These are phyloP conservation scores for Emydoidea blandingii DNA, from an alignment of 2,797 vertebrate species.

Conservation along the genomic window DNA sequence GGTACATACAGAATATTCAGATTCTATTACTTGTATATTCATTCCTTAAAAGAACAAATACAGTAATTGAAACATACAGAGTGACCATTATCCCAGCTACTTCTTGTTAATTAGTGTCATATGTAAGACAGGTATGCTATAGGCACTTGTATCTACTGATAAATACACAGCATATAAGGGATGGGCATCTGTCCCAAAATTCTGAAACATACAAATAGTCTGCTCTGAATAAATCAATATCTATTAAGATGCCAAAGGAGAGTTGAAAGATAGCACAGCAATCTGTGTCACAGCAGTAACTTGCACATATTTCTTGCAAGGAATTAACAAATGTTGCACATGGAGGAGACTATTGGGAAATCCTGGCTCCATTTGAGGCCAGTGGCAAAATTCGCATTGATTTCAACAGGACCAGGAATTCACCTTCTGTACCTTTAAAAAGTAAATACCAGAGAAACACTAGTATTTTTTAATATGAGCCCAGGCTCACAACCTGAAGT, in stretches of 20 bases:
- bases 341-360: neutral
- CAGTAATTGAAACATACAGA: neutral
- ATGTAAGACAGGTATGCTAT: neutral
- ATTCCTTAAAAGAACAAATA: neutral
- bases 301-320: neutral
- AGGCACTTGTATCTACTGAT: neutral
- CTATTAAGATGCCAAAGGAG: neutral
- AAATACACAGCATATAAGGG: neutral
- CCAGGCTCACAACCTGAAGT: neutral
- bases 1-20: neutral
- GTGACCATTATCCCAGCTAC: neutral
- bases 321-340: neutral
- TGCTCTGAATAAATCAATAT: neutral
- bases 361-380: neutral
- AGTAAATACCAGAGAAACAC: neutral
- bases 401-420: neutral
- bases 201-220: neutral
- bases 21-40: neutral
- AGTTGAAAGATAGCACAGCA: neutral
- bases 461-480: neutral
- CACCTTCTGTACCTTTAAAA: neutral
- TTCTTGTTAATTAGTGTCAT: neutral
- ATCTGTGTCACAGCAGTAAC: neutral
- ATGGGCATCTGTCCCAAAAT: neutral
- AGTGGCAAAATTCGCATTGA: neutral